phyloP scores from a whole-genome alignment of 2,113 vertebrate species.

The Sitta europaea region DNA sequence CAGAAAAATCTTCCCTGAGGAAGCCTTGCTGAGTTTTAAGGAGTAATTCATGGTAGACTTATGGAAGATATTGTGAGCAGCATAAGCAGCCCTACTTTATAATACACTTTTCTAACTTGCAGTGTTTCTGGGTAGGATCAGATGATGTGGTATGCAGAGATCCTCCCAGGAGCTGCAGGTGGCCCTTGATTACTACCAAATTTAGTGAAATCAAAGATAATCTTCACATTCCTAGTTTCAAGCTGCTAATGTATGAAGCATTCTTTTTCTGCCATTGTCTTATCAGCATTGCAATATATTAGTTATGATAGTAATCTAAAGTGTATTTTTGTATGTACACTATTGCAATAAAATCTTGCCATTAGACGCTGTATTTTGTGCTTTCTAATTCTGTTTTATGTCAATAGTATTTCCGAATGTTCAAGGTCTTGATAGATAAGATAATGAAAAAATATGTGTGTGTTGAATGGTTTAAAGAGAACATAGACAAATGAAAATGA shows the following conservation, averaged over 20 bases:
- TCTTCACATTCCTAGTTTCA: neutral
- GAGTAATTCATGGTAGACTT: neutral
- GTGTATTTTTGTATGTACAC: neutral
- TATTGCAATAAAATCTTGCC: neutral
- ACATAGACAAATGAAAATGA: neutral
- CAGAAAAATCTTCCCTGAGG: constrained; percentile 5
- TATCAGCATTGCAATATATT: neutral
- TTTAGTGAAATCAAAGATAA: neutral
- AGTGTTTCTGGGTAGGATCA: neutral
- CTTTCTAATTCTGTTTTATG: neutral
- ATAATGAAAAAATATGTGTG: neutral
- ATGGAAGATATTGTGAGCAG: neutral
- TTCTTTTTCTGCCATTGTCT: neutral
- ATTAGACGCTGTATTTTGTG: neutral
- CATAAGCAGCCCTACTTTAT: neutral
- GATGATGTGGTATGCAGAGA: neutral
- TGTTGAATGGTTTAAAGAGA: neutral
- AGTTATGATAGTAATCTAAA: constrained; percentile 1
- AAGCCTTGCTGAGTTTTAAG: constrained; percentile 24
- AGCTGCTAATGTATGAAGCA: neutral
- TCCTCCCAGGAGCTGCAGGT: neutral
- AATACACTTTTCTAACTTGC: neutral
- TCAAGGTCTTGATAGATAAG: neutral
- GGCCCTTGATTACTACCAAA: neutral
- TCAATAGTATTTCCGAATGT: neutral